Base-by-base conservation (phyloP, 1,140 invertebrate species). In the Cherax destructor region DNA sequence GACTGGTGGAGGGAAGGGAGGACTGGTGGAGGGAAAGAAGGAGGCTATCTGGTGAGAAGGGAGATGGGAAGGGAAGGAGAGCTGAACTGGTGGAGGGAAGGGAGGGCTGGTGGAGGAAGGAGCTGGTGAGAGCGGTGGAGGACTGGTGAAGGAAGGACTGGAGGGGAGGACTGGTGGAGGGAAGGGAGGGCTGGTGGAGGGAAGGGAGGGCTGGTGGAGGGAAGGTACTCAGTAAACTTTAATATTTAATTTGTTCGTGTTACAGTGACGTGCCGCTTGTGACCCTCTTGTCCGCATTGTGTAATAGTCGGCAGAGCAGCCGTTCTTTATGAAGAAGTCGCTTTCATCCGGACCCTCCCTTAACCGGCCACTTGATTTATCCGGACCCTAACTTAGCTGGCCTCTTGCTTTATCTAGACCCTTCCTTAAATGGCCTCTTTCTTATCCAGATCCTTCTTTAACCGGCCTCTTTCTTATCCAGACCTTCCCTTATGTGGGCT, bases 291-390 rank as follows among this genome's bases (percentile, higher is more conserved):
- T 11, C 72, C 24, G 83, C 83, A 86, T 18, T 49, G 49, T 24
- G 83, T 86, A 86, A 86, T 86, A 69, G 83, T 69, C 50, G 72
- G 83, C 49, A 24, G 83, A 86, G 83, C 83, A 13, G 69, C 83
- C n/a, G 83, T 76, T 86, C 83, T 86, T 85, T 86, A 86, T 86
- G 83, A 86, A 86, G 83, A 86, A 86, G 69, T 69, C 49, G 69
- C 83, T 86, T 86, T 85, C 47, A 74, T 47, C 61, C 83, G 16
- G 24, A 41, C 24, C 47, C 24, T 69, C 41, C 21, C 61, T 16
- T 65, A 65, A 5, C 18, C 61, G 61, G 18, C 61, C 9, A 5
- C 16, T 56, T 65, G 16, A 1, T 16, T 41, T 21, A 76, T n/a
- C 30, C 21, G 30, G 72, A 76, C 30, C 11, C 76, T 7, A 41